phyloP scores from a whole-genome alignment of 2,888 invertebrate species.

The Zelleria hepariella region DNA sequence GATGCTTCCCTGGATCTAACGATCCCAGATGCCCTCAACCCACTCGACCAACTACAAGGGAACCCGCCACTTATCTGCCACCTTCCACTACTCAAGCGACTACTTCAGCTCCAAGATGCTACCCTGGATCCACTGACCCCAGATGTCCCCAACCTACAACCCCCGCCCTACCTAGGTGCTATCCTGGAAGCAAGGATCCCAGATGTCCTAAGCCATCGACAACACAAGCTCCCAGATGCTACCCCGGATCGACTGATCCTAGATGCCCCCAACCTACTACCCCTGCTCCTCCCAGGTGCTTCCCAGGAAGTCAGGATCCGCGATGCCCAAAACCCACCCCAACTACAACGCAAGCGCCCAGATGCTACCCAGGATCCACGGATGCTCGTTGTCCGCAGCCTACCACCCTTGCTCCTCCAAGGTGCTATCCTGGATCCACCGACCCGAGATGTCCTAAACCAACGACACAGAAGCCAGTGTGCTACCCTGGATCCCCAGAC shows the following conservation, averaged over 20 bases:
- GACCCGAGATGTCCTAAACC: constrained; percentile 38
- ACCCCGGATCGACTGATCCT: constrained; percentile 21
- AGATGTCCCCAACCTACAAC: constrained; percentile 27
- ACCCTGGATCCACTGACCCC: constrained; percentile 34
- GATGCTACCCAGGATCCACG: constrained; percentile 26
- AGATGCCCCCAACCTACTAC: constrained; percentile 13
- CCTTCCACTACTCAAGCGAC: constrained; percentile 12
- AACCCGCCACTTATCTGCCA: constrained; percentile 13
- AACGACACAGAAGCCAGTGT: constrained; percentile 20
- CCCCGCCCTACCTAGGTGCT: constrained; percentile 17
- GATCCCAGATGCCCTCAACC: constrained; percentile 21
- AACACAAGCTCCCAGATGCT: constrained; percentile 19
- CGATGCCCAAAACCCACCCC: constrained; percentile 20
- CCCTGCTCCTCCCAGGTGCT: constrained; percentile 4
- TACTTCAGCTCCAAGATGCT: constrained; percentile 25
- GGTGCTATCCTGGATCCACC: constrained; percentile 33
- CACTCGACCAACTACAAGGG: constrained; percentile 20
- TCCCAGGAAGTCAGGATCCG: constrained; percentile 16
- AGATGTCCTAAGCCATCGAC: constrained; percentile 19
- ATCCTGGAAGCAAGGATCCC: constrained; percentile 20
- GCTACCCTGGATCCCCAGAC: constrained; percentile 28
- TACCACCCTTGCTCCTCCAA: constrained; percentile 16
- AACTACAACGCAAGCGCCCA: not conserved
- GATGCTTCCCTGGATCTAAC: constrained; percentile 20
- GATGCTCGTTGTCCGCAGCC: constrained; percentile 26